A percentile compares a stretch with the other conserved stretches of the same genome.
Conservation (phyloP, 2,797 vertebrate species). For the Rallus crepitans region DNA sequence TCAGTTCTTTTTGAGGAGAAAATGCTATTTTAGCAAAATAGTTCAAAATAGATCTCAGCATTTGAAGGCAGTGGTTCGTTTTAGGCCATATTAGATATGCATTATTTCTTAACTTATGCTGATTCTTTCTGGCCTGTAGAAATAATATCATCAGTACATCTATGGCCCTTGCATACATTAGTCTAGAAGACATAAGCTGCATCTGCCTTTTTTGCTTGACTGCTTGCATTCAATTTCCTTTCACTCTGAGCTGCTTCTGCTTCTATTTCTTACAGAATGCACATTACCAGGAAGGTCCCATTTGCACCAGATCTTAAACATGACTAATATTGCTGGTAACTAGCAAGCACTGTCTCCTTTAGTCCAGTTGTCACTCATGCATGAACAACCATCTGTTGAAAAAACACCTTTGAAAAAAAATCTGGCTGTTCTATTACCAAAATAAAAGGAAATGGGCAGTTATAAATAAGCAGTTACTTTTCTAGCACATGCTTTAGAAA, state of each 20-base stretch:
- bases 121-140: background rate
- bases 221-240: background rate
- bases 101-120: background rate
- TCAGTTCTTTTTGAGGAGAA: background rate
- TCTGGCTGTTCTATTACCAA: background rate
- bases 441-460: background rate
- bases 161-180: background rate
- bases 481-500: background rate
- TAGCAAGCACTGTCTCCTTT: background rate
- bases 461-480: background rate
- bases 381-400: background rate
- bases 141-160: background rate
- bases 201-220: background rate
- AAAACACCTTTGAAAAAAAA: background rate
- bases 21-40: background rate
- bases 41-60: background rate
- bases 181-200: background rate
- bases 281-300: background rate
- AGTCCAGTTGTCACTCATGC: background rate
- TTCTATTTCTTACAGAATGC: background rate
- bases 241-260: background rate
- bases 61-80: accelerated
- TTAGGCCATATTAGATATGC: background rate
- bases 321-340: background rate
- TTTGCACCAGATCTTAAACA: background rate